A percentile compares a stretch with the other conserved stretches of the same genome.
Evolutionary conservation across 2,888 invertebrate genomes (phyloP).

Genomic region (Cordylochernes scorpioides): DNA sequence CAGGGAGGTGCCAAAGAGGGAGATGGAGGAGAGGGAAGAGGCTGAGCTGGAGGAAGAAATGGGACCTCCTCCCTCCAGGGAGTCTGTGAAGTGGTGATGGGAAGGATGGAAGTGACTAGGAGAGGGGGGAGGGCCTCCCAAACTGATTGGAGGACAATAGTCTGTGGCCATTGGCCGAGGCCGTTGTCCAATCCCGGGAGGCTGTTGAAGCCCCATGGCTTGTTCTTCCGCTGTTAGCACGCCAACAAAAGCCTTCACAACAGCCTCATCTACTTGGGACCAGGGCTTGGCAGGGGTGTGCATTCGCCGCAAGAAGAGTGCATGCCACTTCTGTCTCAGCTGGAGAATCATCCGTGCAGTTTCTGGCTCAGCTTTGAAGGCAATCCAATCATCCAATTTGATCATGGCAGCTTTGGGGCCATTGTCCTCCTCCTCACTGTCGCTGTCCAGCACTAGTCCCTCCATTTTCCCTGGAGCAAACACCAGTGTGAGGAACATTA

Average conservation of each 20-base stretch:
- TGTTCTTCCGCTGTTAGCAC: conserved; percentile 43
- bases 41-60: too few species aligned
- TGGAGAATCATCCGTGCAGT: conserved; percentile 34
- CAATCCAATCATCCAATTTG: conserved; percentile 44
- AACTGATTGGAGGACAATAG: conserved; percentile 15
- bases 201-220: conserved; percentile 37
- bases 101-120: conserved; percentile 2
- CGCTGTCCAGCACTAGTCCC: too few species aligned
- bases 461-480: too few species aligned
- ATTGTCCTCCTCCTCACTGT: conserved; percentile 28
- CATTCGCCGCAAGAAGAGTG: conserved; percentile 32
- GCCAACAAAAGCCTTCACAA: conserved; percentile 35
- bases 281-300: conserved; percentile 24
- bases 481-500: too few species aligned
- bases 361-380: conserved; percentile 38
- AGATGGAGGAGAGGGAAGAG: too few species aligned
- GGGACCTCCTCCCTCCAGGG: too few species aligned
- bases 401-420: conserved; percentile 27
- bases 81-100: not conserved
- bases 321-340: conserved; percentile 42
- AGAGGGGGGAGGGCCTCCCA: conserved; percentile 1
- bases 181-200: conserved; percentile 43
- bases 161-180: conserved; percentile 38
- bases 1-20: too few species aligned
- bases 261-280: conserved; percentile 34